A percentile compares a stretch with the other conserved stretches of the same genome.
Conservation (phyloP, 2,888 invertebrate genomes). For the Rhogogaster chlorosoma region DNA sequence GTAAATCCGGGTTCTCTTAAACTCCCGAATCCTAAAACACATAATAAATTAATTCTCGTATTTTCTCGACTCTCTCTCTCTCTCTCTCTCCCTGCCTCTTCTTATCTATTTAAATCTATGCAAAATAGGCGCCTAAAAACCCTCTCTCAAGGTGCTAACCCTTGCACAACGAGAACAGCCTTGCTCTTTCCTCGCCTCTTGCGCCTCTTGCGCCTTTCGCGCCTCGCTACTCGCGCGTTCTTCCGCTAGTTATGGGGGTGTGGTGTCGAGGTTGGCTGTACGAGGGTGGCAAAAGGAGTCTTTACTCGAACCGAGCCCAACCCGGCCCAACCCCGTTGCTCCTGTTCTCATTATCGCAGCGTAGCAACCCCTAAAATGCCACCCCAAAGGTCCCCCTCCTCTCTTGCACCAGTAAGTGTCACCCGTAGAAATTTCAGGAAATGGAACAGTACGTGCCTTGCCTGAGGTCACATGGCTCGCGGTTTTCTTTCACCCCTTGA, state of each 20-base stretch:
- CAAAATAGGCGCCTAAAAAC: conserved; percentile 76
- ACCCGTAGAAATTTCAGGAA: conserved; percentile 45
- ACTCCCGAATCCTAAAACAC: conserved; percentile 69
- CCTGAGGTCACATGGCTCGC: conserved; percentile 36
- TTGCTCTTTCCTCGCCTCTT: conserved; percentile 32
- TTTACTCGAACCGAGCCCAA: conserved; percentile 44
- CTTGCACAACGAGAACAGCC: conserved; percentile 56
- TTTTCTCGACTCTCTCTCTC: conserved; percentile 64
- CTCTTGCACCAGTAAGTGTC: conserved; percentile 44
- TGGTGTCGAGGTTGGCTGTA: conserved; percentile 33
- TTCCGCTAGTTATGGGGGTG: conserved; percentile 49
- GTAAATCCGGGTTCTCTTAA: conserved; percentile 61
- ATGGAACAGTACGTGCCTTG: conserved; percentile 43
- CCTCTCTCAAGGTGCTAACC: conserved; percentile 71
- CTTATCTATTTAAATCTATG: conserved; percentile 78
- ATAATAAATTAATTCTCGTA: conserved; percentile 77
- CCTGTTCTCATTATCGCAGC: conserved; percentile 76
- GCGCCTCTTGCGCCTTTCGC: neutral
- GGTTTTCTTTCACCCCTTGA: conserved; percentile 43
- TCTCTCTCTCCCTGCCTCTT: conserved; percentile 50
- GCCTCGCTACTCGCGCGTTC: conserved; percentile 40
- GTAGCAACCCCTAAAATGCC: conserved; percentile 75
- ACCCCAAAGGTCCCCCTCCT: conserved; percentile 59
- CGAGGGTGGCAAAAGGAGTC: conserved; percentile 40
- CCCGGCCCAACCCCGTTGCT: conserved; percentile 62